These are phyloP conservation scores for Paraescarpia echinospica DNA, from an alignment of 1,140 invertebrate genomes.

Conservation along the genomic window DNA sequence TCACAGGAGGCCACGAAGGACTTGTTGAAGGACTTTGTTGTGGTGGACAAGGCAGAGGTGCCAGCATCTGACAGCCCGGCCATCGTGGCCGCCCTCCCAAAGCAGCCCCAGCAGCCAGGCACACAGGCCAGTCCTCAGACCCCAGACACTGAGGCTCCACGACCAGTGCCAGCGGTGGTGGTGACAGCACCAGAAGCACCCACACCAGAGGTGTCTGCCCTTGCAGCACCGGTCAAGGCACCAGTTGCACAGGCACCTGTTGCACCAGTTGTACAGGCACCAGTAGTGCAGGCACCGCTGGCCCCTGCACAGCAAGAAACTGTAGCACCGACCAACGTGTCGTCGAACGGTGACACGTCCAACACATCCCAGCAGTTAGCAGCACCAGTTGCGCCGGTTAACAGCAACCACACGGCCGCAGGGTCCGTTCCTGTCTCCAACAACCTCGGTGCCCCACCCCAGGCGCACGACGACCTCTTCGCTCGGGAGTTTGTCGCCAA, in stretches of 20 bases:
- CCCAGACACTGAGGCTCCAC: neutral
- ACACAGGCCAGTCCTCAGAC: neutral
- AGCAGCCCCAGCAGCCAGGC: neutral
- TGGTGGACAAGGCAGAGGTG: conserved; percentile 47
- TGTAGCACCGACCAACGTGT: conserved; percentile 18
- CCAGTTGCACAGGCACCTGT: neutral
- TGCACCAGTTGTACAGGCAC: neutral
- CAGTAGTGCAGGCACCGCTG: neutral
- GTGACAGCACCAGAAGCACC: neutral
- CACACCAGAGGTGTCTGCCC: neutral
- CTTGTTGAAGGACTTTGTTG: conserved; percentile 43
- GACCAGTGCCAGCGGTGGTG: neutral
- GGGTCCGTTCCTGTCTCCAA: neutral
- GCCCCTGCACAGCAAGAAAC: conserved; percentile 9
- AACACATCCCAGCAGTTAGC: conserved; percentile 26
- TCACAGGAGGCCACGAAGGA: conserved; percentile 27
- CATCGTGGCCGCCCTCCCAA: conserved; percentile 39
- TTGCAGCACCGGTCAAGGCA: neutral
- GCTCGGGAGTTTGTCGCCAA: conserved; percentile 4
- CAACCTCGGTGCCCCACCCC: neutral
- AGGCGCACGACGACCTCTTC: neutral
- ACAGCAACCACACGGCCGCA: neutral
- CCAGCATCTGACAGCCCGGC: conserved; percentile 45
- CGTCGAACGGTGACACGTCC: conserved; percentile 35
- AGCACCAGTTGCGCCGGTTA: conserved; percentile 1